Conservation (phyloP, 1,140 invertebrate species). For the Nephotettix cincticeps region DNA sequence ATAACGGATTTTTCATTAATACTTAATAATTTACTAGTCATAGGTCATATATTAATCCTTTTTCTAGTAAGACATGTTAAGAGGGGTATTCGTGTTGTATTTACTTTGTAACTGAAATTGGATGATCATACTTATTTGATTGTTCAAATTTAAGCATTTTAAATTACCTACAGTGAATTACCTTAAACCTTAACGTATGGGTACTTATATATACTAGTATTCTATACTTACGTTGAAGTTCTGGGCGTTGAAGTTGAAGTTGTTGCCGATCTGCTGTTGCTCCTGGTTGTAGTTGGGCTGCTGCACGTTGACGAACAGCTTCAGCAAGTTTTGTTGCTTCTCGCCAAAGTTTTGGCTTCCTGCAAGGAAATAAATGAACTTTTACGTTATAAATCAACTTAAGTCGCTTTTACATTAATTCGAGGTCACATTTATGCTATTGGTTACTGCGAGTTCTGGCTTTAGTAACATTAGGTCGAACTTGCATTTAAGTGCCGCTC, state of each 20-base stretch:
- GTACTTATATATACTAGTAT: no score
- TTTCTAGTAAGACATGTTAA: neutral
- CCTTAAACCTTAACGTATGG: no score
- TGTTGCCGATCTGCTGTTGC: neutral
- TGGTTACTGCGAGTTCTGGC: no score
- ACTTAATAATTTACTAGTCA: no score
- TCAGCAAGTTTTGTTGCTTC: constrained; percentile 37
- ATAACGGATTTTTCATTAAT: no score
- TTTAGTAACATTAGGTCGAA: no score
- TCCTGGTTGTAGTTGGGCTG: constrained; percentile 17
- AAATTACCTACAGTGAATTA: neutral
- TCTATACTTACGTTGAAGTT: neutral
- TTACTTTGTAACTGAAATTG: neutral
- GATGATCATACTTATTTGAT: neutral
- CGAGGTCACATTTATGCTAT: no score
- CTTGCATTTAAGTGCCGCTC: no score
- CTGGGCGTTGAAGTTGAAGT: constrained; percentile 2
- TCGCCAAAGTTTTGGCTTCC: constrained; percentile 30
- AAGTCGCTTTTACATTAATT: no score
- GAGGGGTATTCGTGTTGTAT: neutral
- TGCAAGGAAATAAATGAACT: no score
- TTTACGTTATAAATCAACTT: no score
- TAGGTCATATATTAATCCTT: neutral
- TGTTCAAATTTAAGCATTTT: neutral
- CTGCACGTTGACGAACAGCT: constrained; percentile 32